phyloP scores from a whole-genome alignment of 1,140 invertebrate species.

The Doryteuthis pealeii region DNA sequence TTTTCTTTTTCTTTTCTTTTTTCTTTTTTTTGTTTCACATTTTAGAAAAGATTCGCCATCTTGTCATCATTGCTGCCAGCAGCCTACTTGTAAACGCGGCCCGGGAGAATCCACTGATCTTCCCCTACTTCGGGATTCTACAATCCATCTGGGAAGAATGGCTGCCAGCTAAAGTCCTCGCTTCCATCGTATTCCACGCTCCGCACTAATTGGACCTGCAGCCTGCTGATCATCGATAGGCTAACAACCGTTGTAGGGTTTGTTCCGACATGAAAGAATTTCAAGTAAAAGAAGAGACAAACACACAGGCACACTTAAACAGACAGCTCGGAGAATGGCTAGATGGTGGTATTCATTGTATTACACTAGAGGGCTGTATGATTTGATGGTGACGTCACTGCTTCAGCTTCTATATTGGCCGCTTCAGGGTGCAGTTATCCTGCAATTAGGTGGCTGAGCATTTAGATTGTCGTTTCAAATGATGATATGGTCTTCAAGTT shows the following conservation, averaged over 20 bases:
- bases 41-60: background rate
- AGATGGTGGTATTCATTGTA: background rate
- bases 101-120: background rate
- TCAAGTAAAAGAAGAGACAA: background rate
- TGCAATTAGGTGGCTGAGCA: too few relatives aligned
- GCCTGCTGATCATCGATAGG: constrained; percentile 7
- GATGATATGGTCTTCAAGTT: too few relatives aligned
- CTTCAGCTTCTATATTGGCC: background rate
- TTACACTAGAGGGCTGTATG: constrained; percentile 3
- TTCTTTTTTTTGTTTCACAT: background rate
- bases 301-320: constrained; percentile 10
- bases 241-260: constrained; percentile 1
- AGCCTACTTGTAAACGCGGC: background rate
- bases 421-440: too few relatives aligned
- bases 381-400: constrained; percentile 9
- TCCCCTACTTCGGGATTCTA: background rate
- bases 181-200: background rate
- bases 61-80: background rate
- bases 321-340: constrained; percentile 2
- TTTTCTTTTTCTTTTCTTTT: background rate
- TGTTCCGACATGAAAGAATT: constrained; percentile 7
- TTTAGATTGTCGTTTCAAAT: too few relatives aligned
- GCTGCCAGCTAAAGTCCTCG: background rate
- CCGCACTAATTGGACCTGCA: constrained; percentile 1
- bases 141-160: background rate